Percentiles rank a stretch among this genome's conserved stretches.
Conservation (phyloP, 2,113 vertebrate species). For the Pionites leucogaster region DNA sequence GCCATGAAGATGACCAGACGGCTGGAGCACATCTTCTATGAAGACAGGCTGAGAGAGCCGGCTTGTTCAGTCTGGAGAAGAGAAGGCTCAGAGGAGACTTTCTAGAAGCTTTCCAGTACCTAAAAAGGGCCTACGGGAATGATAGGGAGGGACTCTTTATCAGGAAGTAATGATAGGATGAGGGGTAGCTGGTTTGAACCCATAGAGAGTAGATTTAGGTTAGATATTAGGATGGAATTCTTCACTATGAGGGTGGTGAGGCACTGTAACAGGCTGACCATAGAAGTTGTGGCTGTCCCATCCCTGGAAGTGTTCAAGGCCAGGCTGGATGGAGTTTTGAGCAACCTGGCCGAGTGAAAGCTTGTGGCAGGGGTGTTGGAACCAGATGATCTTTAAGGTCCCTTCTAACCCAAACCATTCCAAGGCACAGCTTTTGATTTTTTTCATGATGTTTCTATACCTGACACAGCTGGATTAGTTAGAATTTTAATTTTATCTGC, state of each 20-base stretch:
- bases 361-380: not conserved
- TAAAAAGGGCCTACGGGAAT: not conserved
- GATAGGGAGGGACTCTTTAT: not conserved
- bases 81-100: not conserved
- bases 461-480: not conserved
- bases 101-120: not conserved
- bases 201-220: not conserved
- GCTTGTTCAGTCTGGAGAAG: not conserved
- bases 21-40: not conserved
- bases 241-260: not conserved
- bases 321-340: not conserved
- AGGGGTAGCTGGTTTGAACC: not conserved
- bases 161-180: not conserved
- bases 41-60: not conserved
- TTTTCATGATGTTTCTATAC: not conserved
- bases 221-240: not conserved
- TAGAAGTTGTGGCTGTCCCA: not conserved
- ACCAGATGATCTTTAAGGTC: not conserved
- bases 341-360: not conserved
- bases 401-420: not conserved
- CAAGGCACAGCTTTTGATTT: not conserved
- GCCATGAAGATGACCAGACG: not conserved
- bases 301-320: not conserved
- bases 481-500: not conserved
- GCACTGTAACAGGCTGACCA: not conserved